Evolutionary conservation across 2,797 vertebrate species (phyloP).

Genomic region (Spinus pinus): DNA sequence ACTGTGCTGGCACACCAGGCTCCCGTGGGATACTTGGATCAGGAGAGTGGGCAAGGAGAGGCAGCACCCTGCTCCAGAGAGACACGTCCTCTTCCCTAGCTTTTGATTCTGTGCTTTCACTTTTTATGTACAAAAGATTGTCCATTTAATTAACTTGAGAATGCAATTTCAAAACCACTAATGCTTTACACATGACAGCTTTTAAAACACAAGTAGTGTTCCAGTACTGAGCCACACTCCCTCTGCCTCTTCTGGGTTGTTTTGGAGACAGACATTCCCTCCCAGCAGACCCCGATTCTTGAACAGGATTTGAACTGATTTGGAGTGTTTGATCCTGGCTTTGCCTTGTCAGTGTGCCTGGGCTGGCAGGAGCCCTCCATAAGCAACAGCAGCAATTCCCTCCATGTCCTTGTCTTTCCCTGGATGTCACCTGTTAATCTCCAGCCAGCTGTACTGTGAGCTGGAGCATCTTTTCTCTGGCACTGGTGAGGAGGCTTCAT

Average conservation of each 20-base stretch:
- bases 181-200: conserved; percentile 83
- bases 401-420: not conserved
- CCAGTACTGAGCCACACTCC: conserved; percentile 37
- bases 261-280: not conserved
- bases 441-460: fast-evolving
- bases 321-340: not conserved
- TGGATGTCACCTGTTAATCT: not conserved
- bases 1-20: conserved; percentile 29
- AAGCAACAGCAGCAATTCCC: fast-evolving
- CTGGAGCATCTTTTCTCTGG: not conserved
- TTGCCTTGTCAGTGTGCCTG: not conserved
- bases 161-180: conserved; percentile 83
- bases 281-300: fast-evolving
- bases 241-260: not conserved
- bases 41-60: not conserved
- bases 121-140: conserved; percentile 83
- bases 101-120: conserved; percentile 80
- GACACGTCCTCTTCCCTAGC: conserved; percentile 66
- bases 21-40: not conserved
- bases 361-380: not conserved
- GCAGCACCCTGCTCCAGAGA: conserved; percentile 29
- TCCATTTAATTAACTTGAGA: conserved; percentile 85
- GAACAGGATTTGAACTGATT: fast-evolving
- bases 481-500: fast-evolving
- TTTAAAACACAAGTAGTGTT: conserved; percentile 79